Percentiles rank a stretch among this genome's conserved stretches.
Conservation (phyloP, 2,888 invertebrate genomes). For the Coenonympha arcania region DNA sequence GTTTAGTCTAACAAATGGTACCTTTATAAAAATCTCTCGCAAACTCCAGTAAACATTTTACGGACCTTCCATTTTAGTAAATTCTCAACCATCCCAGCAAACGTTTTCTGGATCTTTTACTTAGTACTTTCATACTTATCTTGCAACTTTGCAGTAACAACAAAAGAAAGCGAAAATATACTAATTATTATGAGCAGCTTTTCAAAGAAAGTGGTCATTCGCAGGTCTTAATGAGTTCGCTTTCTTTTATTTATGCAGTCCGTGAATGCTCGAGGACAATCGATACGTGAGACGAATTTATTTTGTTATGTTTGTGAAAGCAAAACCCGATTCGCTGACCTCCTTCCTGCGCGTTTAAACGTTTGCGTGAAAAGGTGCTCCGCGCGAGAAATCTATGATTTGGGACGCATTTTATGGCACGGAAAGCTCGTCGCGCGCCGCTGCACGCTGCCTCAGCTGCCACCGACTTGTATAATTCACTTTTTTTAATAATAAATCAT, state of each 20-base stretch:
- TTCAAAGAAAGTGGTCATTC: slow-evolving; percentile 53
- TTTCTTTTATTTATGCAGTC: slow-evolving; percentile 71
- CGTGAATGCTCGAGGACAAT: slow-evolving; percentile 68
- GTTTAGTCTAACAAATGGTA: too few relatives aligned
- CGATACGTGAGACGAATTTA: slow-evolving; percentile 74
- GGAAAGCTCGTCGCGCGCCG: slow-evolving; percentile 38
- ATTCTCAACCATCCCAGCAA: too few relatives aligned
- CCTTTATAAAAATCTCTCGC: too few relatives aligned
- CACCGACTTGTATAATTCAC: slow-evolving; percentile 4
- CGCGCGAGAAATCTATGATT: slow-evolving; percentile 62
- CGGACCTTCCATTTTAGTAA: too few relatives aligned
- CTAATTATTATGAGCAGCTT: slow-evolving; percentile 2
- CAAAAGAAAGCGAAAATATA: background rate
- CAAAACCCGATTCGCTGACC: slow-evolving; percentile 68
- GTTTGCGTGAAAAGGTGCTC: slow-evolving; percentile 65
- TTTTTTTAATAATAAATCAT: too few relatives aligned
- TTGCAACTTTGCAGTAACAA: background rate
- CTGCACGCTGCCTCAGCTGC: background rate
- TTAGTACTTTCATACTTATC: background rate
- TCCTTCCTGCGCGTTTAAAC: slow-evolving; percentile 60
- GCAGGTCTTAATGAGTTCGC: slow-evolving; percentile 59
- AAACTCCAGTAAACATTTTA: too few relatives aligned
- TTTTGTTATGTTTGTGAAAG: slow-evolving; percentile 74
- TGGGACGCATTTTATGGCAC: slow-evolving; percentile 52
- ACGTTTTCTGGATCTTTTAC: background rate